phyloP scores from a whole-genome alignment of 1,140 invertebrate genomes.

The Scaptomyza hsui region DNA sequence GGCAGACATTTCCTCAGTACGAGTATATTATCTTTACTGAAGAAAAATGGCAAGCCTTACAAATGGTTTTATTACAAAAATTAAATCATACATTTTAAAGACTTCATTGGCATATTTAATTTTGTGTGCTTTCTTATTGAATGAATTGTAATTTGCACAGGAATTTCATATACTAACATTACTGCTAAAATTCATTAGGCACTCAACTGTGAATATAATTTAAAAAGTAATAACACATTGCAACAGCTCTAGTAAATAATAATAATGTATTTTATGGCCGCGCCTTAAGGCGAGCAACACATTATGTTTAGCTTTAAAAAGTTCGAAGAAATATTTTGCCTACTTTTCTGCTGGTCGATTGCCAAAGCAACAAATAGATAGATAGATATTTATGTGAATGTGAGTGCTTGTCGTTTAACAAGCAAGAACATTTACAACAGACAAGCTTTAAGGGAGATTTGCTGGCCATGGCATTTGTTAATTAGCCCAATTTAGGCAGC shows the following conservation, averaged over 20 bases:
- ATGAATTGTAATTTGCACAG: too few relatives aligned
- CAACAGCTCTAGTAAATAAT: neutral
- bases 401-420: constrained; percentile 10
- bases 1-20: neutral
- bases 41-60: neutral
- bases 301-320: neutral
- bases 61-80: neutral
- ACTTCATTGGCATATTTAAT: too few relatives aligned
- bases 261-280: neutral
- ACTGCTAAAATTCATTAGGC: too few relatives aligned
- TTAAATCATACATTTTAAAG: neutral
- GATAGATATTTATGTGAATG: constrained; percentile 23
- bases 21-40: neutral
- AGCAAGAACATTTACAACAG: constrained; percentile 10
- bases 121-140: too few relatives aligned
- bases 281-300: constrained; percentile 22
- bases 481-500: constrained; percentile 57
- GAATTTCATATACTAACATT: too few relatives aligned
- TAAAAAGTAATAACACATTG: neutral
- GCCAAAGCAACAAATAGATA: constrained; percentile 8
- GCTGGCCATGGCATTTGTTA: constrained; percentile 66
- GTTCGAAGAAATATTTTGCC: constrained; percentile 38
- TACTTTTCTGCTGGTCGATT: constrained; percentile 49
- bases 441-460: constrained; percentile 36
- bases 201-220: too few relatives aligned